phyloP scores from a whole-genome alignment of 2,888 invertebrate genomes.

The Griposia aprilina region DNA sequence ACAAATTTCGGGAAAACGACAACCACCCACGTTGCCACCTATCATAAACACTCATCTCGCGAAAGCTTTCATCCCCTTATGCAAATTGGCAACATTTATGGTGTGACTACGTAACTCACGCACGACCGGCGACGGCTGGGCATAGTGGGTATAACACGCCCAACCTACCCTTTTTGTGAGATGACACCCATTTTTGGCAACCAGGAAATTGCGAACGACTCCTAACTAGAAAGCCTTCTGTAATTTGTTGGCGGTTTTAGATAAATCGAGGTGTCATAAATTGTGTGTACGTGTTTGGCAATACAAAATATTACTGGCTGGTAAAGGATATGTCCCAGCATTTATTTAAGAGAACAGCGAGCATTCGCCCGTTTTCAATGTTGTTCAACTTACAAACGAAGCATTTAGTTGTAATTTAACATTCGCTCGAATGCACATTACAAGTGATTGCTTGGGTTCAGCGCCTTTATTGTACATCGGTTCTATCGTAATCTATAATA shows the following conservation, averaged over 20 bases:
- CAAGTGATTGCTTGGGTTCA: neutral
- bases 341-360: neutral
- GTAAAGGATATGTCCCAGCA: neutral
- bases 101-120: slow-evolving; percentile 74
- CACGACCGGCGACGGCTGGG: slow-evolving; percentile 69
- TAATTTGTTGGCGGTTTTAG: slow-evolving; percentile 78
- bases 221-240: slow-evolving; percentile 78
- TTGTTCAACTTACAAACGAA: neutral
- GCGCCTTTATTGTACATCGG: neutral
- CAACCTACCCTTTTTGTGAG: slow-evolving; percentile 83
- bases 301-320: neutral
- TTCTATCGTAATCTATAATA: neutral
- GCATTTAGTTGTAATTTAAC: neutral
- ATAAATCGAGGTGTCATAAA: slow-evolving; percentile 51
- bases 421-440: neutral
- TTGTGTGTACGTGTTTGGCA: slow-evolving; percentile 20
- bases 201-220: slow-evolving; percentile 85
- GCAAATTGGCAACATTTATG: slow-evolving; percentile 85
- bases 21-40: slow-evolving; percentile 64
- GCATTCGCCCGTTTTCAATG: neutral
- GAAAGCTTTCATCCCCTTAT: slow-evolving; percentile 85
- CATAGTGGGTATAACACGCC: slow-evolving; percentile 50
- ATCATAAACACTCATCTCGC: slow-evolving; percentile 86
- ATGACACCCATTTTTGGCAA: slow-evolving; percentile 86
- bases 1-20: slow-evolving; percentile 66